A percentile compares a stretch with the other conserved stretches of the same genome.
phyloP scores from a whole-genome alignment of 2,888 invertebrate species.

The Drosophila bunnanda region DNA sequence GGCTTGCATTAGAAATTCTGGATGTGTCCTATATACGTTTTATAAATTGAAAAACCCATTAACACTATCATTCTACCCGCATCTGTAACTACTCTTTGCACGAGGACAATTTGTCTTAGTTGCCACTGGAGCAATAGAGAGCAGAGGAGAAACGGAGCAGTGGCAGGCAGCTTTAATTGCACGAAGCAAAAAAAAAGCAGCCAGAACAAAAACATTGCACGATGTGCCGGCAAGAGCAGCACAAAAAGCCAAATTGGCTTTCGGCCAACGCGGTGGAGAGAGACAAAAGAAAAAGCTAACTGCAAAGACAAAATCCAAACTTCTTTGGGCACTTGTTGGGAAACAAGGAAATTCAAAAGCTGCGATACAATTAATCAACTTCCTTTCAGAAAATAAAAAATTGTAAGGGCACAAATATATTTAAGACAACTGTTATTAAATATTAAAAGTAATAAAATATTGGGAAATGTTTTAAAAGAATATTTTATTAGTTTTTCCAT shows the following conservation, averaged over 20 bases:
- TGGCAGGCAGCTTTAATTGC: constrained; percentile 60
- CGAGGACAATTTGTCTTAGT: constrained; percentile 20
- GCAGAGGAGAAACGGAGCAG: constrained; percentile 7
- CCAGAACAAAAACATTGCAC: constrained; percentile 28
- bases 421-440: not conserved
- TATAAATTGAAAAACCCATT: not conserved
- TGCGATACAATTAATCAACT: constrained; percentile 4
- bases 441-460: not conserved
- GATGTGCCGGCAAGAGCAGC: constrained; percentile 32
- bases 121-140: constrained; percentile 12
- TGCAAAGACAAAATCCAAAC: constrained; percentile 33
- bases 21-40: not conserved
- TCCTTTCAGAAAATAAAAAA: not conserved
- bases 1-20: not conserved
- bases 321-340: constrained; percentile 44
- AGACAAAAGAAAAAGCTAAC: not conserved
- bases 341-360: not conserved
- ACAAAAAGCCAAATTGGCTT: constrained; percentile 47
- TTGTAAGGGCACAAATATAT: not conserved
- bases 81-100: constrained; percentile 2
- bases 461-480: not conserved
- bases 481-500: not conserved
- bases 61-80: not conserved
- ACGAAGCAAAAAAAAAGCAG: constrained; percentile 34
- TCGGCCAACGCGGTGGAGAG: constrained; percentile 22